Evolutionary conservation across 1,140 invertebrate genomes (phyloP), one percentile per base, ranked within the genome.

Genomic region (Zaprionus camerounensis): DNA sequence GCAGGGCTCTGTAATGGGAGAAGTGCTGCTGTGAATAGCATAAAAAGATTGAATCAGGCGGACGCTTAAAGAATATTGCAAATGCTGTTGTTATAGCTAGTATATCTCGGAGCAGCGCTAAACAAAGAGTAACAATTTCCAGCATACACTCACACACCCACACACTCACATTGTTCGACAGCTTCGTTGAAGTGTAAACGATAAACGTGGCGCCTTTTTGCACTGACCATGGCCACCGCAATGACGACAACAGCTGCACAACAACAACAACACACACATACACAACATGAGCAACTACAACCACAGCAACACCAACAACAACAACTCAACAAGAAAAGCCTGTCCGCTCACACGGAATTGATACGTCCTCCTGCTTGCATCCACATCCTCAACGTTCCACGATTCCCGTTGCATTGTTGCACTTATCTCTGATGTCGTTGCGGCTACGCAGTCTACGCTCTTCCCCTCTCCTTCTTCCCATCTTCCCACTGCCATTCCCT

Each of bases 301-400:
- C 26, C 66, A 44, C 28, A 46, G 24, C 36, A 53, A 20, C 53
- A 66, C 56, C 46, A 85, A 86, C 76, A 63, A 70, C 64, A 64
- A 28, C 13, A 77, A 78, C 76, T 55, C 71, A 81, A 81, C 81
- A 76, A 71, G 71, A 78, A 73, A 75, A 76, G 66, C 49, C 63
- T 78, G 80, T 66, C 66, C 85, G 69, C 57, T 88, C 84, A 88
- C 81, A 85, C 69, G 85, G 84, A 88, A 88, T 88, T 88, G 84
- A 88, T 88, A 90, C 85, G 84, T 88, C 67, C 74, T 80, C 57
- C 59, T 70, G 70, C 63, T 74, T 63, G 63, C 59, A 38, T 61
- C 65, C 49, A 59, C 56, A 26, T 55, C 65, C 49, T 55, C 34
- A 17, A 4, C 46, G 15, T 36, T 13, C 4, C 11, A 17, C 61